Evolutionary conservation across 92 coral and sea anemone genomes (phyloP), one percentile per base, ranked within the genome.

Genomic region (Epizoanthus fatuus): DNA sequence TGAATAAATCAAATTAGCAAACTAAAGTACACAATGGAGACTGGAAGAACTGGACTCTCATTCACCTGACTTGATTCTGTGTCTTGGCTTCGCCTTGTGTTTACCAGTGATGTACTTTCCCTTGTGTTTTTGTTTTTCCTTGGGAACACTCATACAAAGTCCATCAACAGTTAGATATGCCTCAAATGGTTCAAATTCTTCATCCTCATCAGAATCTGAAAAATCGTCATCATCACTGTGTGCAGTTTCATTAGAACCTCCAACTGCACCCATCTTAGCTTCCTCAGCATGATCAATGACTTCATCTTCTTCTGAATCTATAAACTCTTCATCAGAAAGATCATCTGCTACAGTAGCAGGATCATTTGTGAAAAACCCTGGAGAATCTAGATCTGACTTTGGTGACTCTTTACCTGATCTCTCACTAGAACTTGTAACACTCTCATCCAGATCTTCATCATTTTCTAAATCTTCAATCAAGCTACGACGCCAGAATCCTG

Each of bases 281-380:
- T 97, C 98, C 35, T 86, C 93, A 65, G 90, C 95, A 82, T 89
- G 92, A 88, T 92, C 92, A n/a, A 88, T 91, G 14, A 93, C 84
- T 68, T 95, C 92, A 89, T 93, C 98, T 45, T 97, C 98, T 57
- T 92, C 91, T 4, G 96, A 95, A 47, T 95, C 97, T 22, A 87
- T 73, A 70, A 91, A 95, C 53, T 92, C 96, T 57, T 85, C 98
- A 25, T 75, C 93, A 16, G 86, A 92, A 22, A 60, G 62, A 20
- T 63, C 88, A 40, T 86, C 88, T 37, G 90, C 64, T 35, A 58
- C 69, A 47, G 75, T 55, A 59, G 75, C 65, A 9, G 49, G 47
- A 4, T 77, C 84, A 42, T 71, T 72, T 39, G 88, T 76, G 63
- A 64, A 55, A 53, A 74, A 72, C 14, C 74, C 84, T 20, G 87